phyloP scores from a whole-genome alignment of 2,888 invertebrate genomes.

The Zygaena filipendulae region DNA sequence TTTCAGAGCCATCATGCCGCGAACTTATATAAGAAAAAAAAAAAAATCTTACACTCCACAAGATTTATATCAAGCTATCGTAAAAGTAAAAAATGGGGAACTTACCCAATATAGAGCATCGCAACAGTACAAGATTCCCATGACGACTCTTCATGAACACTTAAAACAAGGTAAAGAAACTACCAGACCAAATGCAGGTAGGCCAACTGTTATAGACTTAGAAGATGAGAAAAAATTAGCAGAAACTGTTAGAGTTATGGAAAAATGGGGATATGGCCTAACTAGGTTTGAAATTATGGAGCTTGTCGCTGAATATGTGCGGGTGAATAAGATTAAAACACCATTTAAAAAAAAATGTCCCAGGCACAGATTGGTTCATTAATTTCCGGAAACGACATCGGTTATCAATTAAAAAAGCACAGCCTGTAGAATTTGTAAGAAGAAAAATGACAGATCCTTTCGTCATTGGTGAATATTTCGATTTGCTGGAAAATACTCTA shows the following conservation, averaged over 20 bases:
- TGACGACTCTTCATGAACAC: conserved; percentile 13
- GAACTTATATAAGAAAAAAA: too few relatives aligned
- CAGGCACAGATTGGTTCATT: conserved; percentile 18
- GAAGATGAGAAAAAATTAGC: conserved; percentile 19
- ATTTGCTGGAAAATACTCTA: conserved; percentile 7
- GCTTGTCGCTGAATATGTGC: conserved; percentile 12
- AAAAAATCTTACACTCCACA: too few relatives aligned
- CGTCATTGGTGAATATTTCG: conserved; percentile 9
- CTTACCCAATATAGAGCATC: conserved; percentile 12
- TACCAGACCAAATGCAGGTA: conserved; percentile 16
- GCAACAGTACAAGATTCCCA: conserved; percentile 16
- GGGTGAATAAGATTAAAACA: too few relatives aligned
- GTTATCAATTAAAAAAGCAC: conserved; percentile 20
- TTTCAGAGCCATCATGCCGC: too few relatives aligned
- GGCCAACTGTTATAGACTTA: conserved; percentile 17
- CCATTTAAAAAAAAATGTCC: conserved; percentile 14
- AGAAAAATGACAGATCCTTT: conserved; percentile 9
- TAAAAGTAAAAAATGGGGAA: conserved; percentile 11
- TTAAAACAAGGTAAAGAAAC: too few relatives aligned
- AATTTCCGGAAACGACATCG: conserved; percentile 15
- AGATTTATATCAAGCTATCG: conserved; percentile 10
- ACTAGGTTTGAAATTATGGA: conserved; percentile 21
- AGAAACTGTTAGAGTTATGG: conserved; percentile 16
- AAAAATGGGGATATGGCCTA: conserved; percentile 24
- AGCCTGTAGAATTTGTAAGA: conserved; percentile 13